phyloP scores from a whole-genome alignment of 2,113 vertebrate species.

The Hemicordylus capensis region DNA sequence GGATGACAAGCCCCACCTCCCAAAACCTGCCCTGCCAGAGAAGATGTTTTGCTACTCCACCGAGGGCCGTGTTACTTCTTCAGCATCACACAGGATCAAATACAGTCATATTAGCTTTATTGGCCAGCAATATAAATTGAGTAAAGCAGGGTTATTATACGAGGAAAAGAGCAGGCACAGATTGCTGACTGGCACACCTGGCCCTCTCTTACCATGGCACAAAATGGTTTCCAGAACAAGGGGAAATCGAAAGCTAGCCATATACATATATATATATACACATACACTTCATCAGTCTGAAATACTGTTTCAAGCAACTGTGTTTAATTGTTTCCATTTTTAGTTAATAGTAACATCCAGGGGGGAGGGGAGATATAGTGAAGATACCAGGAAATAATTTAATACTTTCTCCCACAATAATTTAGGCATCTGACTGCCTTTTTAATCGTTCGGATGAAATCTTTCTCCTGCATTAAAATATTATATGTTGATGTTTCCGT shows the following conservation, averaged over 20 bases:
- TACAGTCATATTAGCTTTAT: slow-evolving; percentile 66
- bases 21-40: neutral
- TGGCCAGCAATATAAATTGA: slow-evolving; percentile 67
- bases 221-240: slow-evolving; percentile 7
- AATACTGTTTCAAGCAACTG: slow-evolving; percentile 65
- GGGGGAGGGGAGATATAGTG: slow-evolving; percentile 12
- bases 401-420: slow-evolving; percentile 57
- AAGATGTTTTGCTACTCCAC: neutral
- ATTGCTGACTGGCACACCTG: slow-evolving; percentile 2
- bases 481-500: neutral
- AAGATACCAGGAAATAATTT: slow-evolving; percentile 58
- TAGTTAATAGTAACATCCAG: slow-evolving; percentile 57
- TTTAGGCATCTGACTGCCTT: slow-evolving; percentile 40
- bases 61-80: accelerated
- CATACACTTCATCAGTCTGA: slow-evolving; percentile 47
- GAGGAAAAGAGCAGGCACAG: slow-evolving; percentile 44
- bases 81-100: neutral
- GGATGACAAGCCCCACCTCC: too few relatives aligned
- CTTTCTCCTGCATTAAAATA: neutral
- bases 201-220: neutral
- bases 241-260: slow-evolving; percentile 33
- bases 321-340: slow-evolving; percentile 53
- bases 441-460: neutral
- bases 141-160: slow-evolving; percentile 44
- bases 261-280: too few relatives aligned